Conservation (phyloP, 1,140 invertebrate species). For the Phortica variegata region DNA sequence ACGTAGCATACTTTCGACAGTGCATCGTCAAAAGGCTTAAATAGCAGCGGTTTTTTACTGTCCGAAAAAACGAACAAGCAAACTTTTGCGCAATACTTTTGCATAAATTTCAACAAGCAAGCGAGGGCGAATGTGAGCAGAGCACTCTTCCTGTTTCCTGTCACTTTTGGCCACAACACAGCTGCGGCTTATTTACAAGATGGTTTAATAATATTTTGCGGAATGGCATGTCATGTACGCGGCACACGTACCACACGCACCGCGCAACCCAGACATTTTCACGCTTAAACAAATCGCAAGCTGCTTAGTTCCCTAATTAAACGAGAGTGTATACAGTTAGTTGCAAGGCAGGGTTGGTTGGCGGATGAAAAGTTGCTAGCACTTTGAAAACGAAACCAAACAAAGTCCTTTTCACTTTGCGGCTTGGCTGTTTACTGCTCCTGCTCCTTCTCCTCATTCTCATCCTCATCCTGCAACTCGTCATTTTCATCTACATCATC, state of each 20-base stretch:
- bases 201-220: slow-evolving; percentile 50
- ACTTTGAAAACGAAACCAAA: background rate
- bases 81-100: slow-evolving; percentile 55
- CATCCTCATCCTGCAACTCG: too few relatives aligned
- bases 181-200: slow-evolving; percentile 54
- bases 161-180: slow-evolving; percentile 15
- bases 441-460: too few relatives aligned
- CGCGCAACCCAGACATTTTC: slow-evolving; percentile 29
- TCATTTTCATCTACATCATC: too few relatives aligned
- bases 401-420: background rate
- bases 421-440: too few relatives aligned
- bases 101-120: slow-evolving; percentile 54
- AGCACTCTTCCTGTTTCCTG: slow-evolving; percentile 16
- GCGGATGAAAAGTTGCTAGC: background rate
- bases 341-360: too few relatives aligned
- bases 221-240: background rate
- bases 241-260: background rate
- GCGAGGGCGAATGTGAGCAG: slow-evolving; percentile 34
- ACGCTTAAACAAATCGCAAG: slow-evolving; percentile 54
- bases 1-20: too few relatives aligned
- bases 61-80: slow-evolving; percentile 12
- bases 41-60: slow-evolving; percentile 30
- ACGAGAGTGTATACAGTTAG: slow-evolving; percentile 29
- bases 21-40: slow-evolving; percentile 52
- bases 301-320: slow-evolving; percentile 55